phyloP scores from a whole-genome alignment of 2,113 vertebrate genomes.

The Gopherus flavomarginatus region DNA sequence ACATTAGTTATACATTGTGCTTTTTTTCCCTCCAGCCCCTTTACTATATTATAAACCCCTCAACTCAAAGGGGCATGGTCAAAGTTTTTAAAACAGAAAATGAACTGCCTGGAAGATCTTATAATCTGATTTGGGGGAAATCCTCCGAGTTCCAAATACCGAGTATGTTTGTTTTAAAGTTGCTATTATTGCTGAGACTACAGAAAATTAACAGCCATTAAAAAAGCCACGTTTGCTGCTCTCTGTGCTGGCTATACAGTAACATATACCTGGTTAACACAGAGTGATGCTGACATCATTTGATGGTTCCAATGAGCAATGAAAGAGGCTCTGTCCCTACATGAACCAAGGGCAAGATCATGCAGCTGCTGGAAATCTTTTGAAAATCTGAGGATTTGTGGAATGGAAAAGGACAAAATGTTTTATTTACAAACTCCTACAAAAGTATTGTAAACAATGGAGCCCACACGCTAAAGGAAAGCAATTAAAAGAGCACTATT shows the following conservation, averaged over 20 bases:
- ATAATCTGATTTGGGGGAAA: neutral
- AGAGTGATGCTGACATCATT: too few relatives aligned
- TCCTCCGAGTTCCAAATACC: neutral
- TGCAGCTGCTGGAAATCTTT: neutral
- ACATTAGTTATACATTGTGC: rapidly evolving
- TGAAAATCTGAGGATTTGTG: neutral
- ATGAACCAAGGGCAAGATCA: neutral
- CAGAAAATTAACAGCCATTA: neutral
- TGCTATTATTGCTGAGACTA: neutral
- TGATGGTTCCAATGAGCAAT: too few relatives aligned
- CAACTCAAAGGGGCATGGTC: neutral
- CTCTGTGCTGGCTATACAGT: neutral
- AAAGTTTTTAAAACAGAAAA: neutral
- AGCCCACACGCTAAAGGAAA: neutral
- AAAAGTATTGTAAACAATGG: neutral
- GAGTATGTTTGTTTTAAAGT: neutral
- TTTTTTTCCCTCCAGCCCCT: neutral
- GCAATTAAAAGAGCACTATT: neutral
- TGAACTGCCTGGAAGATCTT: neutral
- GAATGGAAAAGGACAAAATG: neutral
- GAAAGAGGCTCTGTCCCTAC: neutral
- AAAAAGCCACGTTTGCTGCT: neutral
- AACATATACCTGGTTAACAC: neutral
- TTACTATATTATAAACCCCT: neutral
- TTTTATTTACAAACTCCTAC: neutral